These are phyloP conservation scores for Thunnus albacares DNA, from an alignment of 2,797 vertebrate species.

Conservation along the genomic window DNA sequence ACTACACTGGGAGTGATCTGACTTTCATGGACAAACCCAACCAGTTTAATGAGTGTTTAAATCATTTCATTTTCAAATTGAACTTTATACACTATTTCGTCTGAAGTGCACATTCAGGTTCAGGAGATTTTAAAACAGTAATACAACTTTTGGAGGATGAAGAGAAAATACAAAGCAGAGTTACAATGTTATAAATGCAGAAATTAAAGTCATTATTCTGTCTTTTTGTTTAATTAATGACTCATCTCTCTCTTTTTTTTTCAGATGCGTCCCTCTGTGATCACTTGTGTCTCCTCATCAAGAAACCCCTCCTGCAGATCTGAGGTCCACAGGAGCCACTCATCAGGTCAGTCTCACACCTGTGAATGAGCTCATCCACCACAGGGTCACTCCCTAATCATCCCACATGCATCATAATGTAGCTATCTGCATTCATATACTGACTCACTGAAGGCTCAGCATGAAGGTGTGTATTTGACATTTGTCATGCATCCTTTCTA, in stretches of 20 bases:
- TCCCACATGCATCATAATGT: conserved; percentile 18
- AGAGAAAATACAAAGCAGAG: neutral
- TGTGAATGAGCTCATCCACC: conserved; percentile 11
- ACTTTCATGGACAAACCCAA: conserved; percentile 61
- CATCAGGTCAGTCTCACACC: conserved; percentile 76
- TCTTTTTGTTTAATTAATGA: neutral
- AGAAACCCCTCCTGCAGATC: conserved; percentile 73
- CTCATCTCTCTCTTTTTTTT: conserved; percentile 1
- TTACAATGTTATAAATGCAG: neutral
- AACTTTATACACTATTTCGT: conserved; percentile 9
- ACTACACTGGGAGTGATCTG: conserved; percentile 55
- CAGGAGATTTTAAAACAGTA: neutral
- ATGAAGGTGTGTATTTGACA: conserved; percentile 50
- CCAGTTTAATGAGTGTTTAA: conserved; percentile 68
- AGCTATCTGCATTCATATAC: conserved; percentile 3
- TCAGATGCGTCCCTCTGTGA: conserved; percentile 88
- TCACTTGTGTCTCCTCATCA: conserved; percentile 85
- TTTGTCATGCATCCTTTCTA: conserved; percentile 40
- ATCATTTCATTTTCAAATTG: conserved; percentile 30
- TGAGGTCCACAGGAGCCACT: conserved; percentile 66
- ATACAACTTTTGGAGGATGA: neutral
- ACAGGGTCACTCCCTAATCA: conserved; percentile 52
- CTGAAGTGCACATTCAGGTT: conserved; percentile 12
- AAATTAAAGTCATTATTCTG: neutral
- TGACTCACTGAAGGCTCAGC: conserved; percentile 59